phyloP scores from a whole-genome alignment of 1,140 invertebrate genomes.

The Camponotus vicinus region DNA sequence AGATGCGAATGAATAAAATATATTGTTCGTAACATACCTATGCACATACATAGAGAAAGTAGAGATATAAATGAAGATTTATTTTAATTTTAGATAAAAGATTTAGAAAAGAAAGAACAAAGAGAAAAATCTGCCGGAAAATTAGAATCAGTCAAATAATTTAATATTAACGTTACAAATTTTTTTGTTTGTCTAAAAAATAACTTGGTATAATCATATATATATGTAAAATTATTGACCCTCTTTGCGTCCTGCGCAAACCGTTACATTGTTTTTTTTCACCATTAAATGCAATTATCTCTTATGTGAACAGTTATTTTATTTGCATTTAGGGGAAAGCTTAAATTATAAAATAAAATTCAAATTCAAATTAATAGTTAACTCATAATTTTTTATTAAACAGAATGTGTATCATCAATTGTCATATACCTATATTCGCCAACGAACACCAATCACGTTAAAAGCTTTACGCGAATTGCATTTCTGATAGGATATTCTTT shows the following conservation, averaged over 20 bases:
- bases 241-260: too few relatives aligned
- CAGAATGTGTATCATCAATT: background rate
- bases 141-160: background rate
- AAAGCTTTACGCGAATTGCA: conserved; percentile 27
- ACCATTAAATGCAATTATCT: background rate
- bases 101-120: background rate
- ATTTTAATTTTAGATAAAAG: conserved; percentile 1
- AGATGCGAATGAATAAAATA: background rate
- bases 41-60: background rate
- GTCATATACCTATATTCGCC: background rate
- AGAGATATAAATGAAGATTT: conserved; percentile 9
- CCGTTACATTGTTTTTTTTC: background rate
- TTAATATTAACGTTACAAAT: background rate
- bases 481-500: conserved; percentile 34
- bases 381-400: background rate
- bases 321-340: background rate
- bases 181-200: background rate
- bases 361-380: conserved; percentile 3
- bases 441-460: background rate
- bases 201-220: background rate
- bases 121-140: background rate
- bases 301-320: background rate
- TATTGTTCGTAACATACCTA: background rate
- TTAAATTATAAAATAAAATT: background rate
- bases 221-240: too few relatives aligned